Conservation (phyloP, 2,888 invertebrate genomes). For the Sycophila texana region DNA sequence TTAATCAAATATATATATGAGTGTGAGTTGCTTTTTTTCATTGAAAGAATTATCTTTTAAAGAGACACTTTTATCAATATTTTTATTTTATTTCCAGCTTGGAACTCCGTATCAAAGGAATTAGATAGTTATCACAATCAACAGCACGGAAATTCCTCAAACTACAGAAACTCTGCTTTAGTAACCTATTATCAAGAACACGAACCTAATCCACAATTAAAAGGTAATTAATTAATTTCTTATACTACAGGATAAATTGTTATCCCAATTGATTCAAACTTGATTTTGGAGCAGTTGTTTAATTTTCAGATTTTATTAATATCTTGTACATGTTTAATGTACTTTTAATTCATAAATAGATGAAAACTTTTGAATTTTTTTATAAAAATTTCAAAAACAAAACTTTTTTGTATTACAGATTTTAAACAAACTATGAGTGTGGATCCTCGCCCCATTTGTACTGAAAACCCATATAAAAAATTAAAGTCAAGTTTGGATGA, state of each 20-base stretch:
- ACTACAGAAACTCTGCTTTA: conserved; percentile 76
- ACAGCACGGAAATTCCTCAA: conserved; percentile 68
- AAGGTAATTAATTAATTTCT: conserved; percentile 63
- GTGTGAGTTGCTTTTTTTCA: conserved; percentile 71
- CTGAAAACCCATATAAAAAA: no score
- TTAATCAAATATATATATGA: conserved; percentile 88
- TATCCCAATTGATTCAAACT: no score
- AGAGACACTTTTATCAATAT: not conserved
- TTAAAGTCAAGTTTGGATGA: conserved; percentile 1
- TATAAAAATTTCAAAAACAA: conserved; percentile 1
- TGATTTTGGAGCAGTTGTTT: no score
- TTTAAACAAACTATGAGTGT: not conserved
- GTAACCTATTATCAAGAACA: conserved; percentile 82
- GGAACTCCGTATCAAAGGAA: conserved; percentile 78
- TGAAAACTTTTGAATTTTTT: no score
- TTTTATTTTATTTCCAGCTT: conserved; percentile 67
- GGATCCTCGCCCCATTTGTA: no score
- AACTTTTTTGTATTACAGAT: conserved; percentile 19
- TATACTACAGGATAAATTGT: not conserved
- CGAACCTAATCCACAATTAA: conserved; percentile 72
- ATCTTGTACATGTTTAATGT: no score
- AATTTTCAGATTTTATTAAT: no score
- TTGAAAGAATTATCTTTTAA: not conserved
- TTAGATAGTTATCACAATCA: conserved; percentile 76
- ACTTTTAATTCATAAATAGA: no score